phyloP scores from a whole-genome alignment of 2,888 invertebrate genomes.

The Phyllotreta striolata region DNA sequence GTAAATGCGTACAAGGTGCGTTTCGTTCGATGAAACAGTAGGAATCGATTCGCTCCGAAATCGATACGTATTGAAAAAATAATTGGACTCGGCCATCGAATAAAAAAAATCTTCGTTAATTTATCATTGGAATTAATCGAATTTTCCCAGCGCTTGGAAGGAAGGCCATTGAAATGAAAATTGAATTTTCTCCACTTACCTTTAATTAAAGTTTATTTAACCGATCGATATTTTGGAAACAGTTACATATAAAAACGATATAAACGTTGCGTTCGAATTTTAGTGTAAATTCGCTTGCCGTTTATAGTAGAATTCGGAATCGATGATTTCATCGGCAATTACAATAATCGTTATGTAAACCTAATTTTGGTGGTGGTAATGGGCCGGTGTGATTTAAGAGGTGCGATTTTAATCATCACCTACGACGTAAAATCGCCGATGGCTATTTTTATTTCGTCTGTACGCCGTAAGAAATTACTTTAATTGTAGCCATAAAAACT shows the following conservation, averaged over 20 bases:
- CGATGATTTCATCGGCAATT: constrained; percentile 18
- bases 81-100: too few species aligned
- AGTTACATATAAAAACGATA: too few species aligned
- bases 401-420: constrained; percentile 11
- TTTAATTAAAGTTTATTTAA: too few species aligned
- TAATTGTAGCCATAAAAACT: constrained; percentile 9
- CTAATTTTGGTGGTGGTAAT: constrained; percentile 10
- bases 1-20: constrained; percentile 31
- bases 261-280: too few species aligned
- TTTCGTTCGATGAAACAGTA: background rate
- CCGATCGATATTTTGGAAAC: too few species aligned
- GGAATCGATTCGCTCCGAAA: too few species aligned
- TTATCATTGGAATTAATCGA: too few species aligned
- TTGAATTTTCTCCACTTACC: too few species aligned
- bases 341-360: constrained; percentile 11
- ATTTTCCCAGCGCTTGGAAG: too few species aligned
- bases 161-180: too few species aligned
- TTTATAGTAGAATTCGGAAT: background rate
- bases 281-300: constrained; percentile 1
- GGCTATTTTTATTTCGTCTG: constrained; percentile 4
- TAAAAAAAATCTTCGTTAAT: too few species aligned
- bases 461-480: background rate
- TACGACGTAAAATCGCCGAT: constrained; percentile 1
- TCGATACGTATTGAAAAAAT: too few species aligned
- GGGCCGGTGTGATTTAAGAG: constrained; percentile 8